Base-by-base conservation (phyloP, 2,797 vertebrate species). In the Macrochelys suwanniensis region DNA sequence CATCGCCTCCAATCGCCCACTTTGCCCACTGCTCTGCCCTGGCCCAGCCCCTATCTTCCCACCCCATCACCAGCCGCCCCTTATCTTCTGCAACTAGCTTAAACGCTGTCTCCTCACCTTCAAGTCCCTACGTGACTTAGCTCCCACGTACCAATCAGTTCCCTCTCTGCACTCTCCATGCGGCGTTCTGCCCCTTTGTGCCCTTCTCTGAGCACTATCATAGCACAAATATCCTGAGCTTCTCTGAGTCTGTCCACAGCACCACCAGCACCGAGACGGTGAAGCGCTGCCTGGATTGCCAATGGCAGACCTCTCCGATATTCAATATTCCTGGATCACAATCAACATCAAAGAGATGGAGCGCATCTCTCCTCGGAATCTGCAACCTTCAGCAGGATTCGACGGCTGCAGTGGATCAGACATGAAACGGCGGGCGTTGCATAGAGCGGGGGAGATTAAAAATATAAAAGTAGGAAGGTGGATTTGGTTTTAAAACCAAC, bases 401-500 rank as follows among this genome's bases (percentile, higher is more conserved):
- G 16, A 6, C 54, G 6, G 54, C 80, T 10, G 13, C 51, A 7
- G 37, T 4, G 37, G 16, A 31, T 61, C 82, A 45, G 65, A 74
- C 50, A 79, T n/a, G 26, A 45, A 54, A 13, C 23, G 4, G 45
- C 8, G n/a, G 10, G 17, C 6, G 79, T 78, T 61, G 54, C 56
- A 12, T 31, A 17, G 11, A 33, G 23, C 0, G 4, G 33, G 13
- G 17, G 33, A n/a, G 57, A 11, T 59, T 89, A 33, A 21, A 6
- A 3, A 8, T 8, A 37, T 25, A 17, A 5, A 2, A 1, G 4
- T 21, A 50, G 33, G n/a, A 49, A 76, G 19, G 8, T 31, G 37
- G 47, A 28, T 12, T 3, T 33, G 15, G 19, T 6, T 3, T 47
- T 37, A n/a, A 5, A 49, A 4, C 28, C 87, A 56, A 45, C 49